Base-by-base conservation (phyloP, 2,797 vertebrate genomes). In the Pelobates cultripes region DNA sequence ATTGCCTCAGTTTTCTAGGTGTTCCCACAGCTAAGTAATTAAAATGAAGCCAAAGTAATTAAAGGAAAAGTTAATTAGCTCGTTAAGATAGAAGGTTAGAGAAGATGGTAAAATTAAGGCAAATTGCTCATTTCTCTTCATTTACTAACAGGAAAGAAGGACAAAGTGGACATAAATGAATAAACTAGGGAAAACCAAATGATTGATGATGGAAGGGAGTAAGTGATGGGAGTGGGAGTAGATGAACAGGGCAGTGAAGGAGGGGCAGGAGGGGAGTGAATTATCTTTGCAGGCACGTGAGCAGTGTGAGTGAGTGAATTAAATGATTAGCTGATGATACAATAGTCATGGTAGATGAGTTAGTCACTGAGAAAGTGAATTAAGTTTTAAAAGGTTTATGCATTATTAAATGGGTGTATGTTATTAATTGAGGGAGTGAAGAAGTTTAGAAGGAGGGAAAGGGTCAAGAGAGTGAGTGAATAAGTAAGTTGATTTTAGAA, bases 1-100 rank as follows among this genome's bases (percentile, higher is more conserved):
- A 77, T 53, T 55, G 75, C 63, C 51, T 68, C 64, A 15, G 28
- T 53, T 43, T 12, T 70, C 66, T 4, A 79, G 76, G 67, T 41
- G 53, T 63, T 72, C 69, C 68, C 57, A 73, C 28, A 42, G 70
- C 77, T 79, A 42, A 73, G 77, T 73, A 57, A 79, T 79, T 79
- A 79, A 73, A 79, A 45, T 66, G 43, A 73, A 79, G 70, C 57
- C 43, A 73, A 79, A 72, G 77, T 66, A 79, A 79, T 79, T 79
- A 73, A 79, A 72, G 70, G 15, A 63, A 51, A 79, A 79, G 57
- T 64, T 79, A 79, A 79, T 79, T 66, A 79, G 60, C 70, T 79
- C 70, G 55, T 79, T 79, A 72, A 79, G 43, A 64, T 43, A 70
- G 77, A 73, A 72, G 69, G 70, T 72, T 71, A 72, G 44, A 9